phyloP scores from a whole-genome alignment of 1,140 invertebrate species.

The Rhyzopertha dominica region DNA sequence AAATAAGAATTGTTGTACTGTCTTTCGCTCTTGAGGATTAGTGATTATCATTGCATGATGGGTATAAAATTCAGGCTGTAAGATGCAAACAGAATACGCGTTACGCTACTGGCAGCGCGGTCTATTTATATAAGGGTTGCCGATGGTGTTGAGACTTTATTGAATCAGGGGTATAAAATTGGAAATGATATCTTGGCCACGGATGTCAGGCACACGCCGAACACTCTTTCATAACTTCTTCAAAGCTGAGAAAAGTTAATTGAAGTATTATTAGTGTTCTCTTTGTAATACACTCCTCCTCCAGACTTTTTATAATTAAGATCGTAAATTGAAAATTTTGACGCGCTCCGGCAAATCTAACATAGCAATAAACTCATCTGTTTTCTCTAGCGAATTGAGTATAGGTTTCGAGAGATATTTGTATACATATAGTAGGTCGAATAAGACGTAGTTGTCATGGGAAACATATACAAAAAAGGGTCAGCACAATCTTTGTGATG shows the following conservation, averaged over 20 bases:
- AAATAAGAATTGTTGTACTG: no score
- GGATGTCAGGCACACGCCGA: slow-evolving; percentile 32
- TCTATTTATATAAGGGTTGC: slow-evolving; percentile 36
- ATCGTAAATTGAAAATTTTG: slow-evolving; percentile 31
- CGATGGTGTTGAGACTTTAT: slow-evolving; percentile 40
- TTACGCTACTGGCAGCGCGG: slow-evolving; percentile 4
- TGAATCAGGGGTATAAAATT: slow-evolving; percentile 39
- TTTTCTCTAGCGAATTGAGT: no score
- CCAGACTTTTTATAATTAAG: slow-evolving; percentile 36
- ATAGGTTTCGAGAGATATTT: no score
- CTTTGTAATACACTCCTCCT: slow-evolving; percentile 25
- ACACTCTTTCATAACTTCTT: slow-evolving; percentile 37
- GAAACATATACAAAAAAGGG: no score
- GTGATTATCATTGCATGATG: no score
- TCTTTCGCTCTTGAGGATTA: no score
- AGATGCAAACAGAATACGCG: no score
- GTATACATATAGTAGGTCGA: no score
- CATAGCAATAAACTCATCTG: no score
- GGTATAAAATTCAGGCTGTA: no score
- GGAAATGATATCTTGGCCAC: slow-evolving; percentile 39
- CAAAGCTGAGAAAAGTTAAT: slow-evolving; percentile 31
- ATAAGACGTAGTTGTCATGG: no score
- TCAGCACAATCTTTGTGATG: no score
- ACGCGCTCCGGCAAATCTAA: slow-evolving; percentile 4
- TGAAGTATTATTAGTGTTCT: slow-evolving; percentile 40